These are phyloP conservation scores for Botrylloides violaceus DNA, from an alignment of 23 tunicate genomes.

Conservation along the genomic window DNA sequence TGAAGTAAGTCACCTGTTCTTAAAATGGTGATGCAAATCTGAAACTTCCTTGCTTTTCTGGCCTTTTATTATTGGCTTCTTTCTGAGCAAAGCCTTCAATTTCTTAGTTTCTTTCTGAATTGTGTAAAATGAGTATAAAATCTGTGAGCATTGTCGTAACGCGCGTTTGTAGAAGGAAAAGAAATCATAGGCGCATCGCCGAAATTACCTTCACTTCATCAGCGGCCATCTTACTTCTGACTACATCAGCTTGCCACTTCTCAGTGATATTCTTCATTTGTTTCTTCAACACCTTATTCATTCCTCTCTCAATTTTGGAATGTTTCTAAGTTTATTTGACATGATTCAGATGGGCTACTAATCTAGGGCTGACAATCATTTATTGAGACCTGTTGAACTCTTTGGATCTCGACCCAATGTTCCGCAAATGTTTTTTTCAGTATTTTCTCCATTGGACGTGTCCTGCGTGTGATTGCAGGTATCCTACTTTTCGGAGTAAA, in stretches of 20 bases:
- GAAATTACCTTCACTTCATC: slow-evolving; percentile 4
- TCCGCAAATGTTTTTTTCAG: not conserved
- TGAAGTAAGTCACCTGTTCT: not conserved
- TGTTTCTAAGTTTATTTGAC: not conserved
- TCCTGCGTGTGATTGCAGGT: not conserved
- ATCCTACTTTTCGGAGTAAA: not conserved
- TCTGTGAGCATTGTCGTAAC: too few species aligned
- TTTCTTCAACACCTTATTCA: not conserved
- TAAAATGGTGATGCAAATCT: not conserved
- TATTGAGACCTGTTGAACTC: not conserved
- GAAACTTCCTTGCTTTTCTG: not conserved
- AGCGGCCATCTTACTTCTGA: not conserved
- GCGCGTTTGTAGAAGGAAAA: too few species aligned
- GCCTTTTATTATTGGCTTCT: not conserved
- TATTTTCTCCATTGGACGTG: not conserved
- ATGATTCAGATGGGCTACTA: not conserved
- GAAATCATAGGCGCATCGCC: too few species aligned
- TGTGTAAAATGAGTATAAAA: not conserved
- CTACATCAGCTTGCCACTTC: slow-evolving; percentile 3
- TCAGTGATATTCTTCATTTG: not conserved
- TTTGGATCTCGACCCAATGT: not conserved
- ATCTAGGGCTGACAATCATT: too few species aligned
- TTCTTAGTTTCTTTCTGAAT: not conserved
- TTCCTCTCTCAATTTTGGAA: not conserved
- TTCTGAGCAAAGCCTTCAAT: not conserved